Percentiles rank a stretch among this genome's conserved stretches.
phyloP scores from a whole-genome alignment of 1,140 invertebrate species.

The Bicyclus anynana region DNA sequence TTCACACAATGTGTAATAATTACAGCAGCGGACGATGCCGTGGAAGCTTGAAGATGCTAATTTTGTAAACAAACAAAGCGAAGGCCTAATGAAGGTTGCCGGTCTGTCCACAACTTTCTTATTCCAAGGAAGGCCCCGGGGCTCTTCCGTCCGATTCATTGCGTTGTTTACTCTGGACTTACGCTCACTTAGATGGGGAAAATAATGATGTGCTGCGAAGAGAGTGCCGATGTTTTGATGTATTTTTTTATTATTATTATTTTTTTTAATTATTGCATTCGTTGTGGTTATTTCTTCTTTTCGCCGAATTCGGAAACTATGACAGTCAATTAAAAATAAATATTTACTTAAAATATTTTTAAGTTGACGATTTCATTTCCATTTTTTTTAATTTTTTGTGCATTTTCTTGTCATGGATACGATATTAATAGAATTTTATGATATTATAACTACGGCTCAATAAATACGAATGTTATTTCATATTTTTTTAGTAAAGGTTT shows the following conservation, averaged over 20 bases:
- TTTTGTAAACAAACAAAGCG: constrained; percentile 71
- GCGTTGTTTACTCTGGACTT: constrained; percentile 68
- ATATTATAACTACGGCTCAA: no score
- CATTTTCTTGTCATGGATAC: no score
- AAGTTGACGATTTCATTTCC: no score
- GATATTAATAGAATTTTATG: no score
- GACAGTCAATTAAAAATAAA: no score
- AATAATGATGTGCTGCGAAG: constrained; percentile 43
- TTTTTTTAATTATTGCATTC: no score
- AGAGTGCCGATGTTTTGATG: constrained; percentile 6
- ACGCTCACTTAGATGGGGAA: constrained; percentile 39
- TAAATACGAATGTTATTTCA: no score
- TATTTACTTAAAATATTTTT: no score
- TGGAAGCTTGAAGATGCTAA: constrained; percentile 67
- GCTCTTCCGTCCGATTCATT: constrained; percentile 69
- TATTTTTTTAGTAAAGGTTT: no score
- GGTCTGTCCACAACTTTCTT: constrained; percentile 67
- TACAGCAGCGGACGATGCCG: constrained; percentile 44
- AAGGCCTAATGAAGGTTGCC: constrained; percentile 70
- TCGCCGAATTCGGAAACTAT: no score
- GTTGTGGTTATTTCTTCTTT: no score
- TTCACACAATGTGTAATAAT: constrained; percentile 57
- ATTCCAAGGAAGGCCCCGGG: constrained; percentile 55
- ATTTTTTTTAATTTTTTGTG: no score
- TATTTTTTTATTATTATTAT: background rate